A percentile compares a stretch with the other conserved stretches of the same genome.
These are phyloP conservation scores for Chionomys nivalis DNA, from an alignment of 2,113 vertebrate species.

Conservation along the genomic window DNA sequence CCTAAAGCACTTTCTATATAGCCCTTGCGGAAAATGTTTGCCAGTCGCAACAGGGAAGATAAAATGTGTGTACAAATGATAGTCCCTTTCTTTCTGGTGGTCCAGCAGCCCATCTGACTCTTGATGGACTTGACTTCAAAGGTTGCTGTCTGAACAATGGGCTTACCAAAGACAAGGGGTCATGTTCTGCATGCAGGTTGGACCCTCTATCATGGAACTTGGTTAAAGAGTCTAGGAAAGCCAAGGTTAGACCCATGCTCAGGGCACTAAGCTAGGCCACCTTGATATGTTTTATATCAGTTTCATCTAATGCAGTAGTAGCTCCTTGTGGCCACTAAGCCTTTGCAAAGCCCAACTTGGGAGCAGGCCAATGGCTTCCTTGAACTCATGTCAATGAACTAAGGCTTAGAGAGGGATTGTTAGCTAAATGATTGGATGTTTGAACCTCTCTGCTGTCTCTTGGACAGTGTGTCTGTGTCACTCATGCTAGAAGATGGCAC, in stretches of 20 bases:
- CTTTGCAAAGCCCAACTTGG: neutral
- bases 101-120: neutral
- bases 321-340: neutral
- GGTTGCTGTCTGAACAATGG: neutral
- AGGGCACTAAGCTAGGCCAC: neutral
- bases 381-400: neutral
- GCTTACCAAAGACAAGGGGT: neutral
- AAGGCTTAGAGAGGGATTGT: neutral
- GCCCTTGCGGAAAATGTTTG: neutral
- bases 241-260: neutral
- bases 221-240: neutral
- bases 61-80: neutral
- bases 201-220: neutral
- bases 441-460: neutral
- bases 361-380: neutral
- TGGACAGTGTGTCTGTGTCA: neutral
- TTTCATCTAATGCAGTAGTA: neutral
- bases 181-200: neutral
- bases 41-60: neutral
- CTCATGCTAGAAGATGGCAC: neutral
- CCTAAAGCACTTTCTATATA: neutral
- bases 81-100: neutral
- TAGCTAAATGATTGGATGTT: too few species aligned
- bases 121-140: neutral
- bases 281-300: neutral